Conservation (phyloP, 2,888 invertebrate species). For the Thymelicus sylvestris region DNA sequence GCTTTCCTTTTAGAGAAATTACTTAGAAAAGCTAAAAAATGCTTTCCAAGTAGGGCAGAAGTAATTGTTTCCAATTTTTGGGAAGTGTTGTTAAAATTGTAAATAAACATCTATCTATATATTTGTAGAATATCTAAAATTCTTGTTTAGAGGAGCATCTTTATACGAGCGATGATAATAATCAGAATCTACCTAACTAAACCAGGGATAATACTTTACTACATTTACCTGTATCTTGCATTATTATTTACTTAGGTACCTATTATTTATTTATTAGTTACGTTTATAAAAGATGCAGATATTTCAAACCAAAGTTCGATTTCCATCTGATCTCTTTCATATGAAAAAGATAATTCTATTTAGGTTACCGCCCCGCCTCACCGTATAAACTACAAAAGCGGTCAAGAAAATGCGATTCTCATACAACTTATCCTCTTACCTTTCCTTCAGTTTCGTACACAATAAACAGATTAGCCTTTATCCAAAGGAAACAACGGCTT, state of each 20-base stretch:
- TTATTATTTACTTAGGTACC: too few species aligned
- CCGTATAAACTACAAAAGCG: conserved; percentile 31
- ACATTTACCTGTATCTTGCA: too few species aligned
- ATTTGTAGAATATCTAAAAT: too few species aligned
- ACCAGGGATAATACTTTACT: too few species aligned
- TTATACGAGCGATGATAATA: too few species aligned
- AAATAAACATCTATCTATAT: too few species aligned
- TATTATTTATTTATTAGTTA: too few species aligned
- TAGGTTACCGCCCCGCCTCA: conserved; percentile 6
- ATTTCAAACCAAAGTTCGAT: too few species aligned
- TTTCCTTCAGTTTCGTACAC: conserved; percentile 32
- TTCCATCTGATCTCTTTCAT: background rate
- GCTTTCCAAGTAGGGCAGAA: conserved; percentile 28
- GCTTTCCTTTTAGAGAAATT: conserved; percentile 40
- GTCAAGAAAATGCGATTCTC: conserved; percentile 33
- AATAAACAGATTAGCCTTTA: conserved; percentile 37
- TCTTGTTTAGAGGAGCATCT: too few species aligned
- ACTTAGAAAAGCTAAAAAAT: conserved; percentile 35
- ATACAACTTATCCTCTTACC: conserved; percentile 30
- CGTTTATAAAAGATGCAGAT: too few species aligned
- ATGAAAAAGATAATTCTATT: conserved; percentile 27
- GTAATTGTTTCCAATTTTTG: conserved; percentile 16
- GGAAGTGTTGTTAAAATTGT: background rate
- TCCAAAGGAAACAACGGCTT: conserved; percentile 22
- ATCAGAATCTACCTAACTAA: too few species aligned